These are phyloP conservation scores for Tauraco hartlaubi DNA, from an alignment of 2,797 vertebrate species.

Conservation along the genomic window DNA sequence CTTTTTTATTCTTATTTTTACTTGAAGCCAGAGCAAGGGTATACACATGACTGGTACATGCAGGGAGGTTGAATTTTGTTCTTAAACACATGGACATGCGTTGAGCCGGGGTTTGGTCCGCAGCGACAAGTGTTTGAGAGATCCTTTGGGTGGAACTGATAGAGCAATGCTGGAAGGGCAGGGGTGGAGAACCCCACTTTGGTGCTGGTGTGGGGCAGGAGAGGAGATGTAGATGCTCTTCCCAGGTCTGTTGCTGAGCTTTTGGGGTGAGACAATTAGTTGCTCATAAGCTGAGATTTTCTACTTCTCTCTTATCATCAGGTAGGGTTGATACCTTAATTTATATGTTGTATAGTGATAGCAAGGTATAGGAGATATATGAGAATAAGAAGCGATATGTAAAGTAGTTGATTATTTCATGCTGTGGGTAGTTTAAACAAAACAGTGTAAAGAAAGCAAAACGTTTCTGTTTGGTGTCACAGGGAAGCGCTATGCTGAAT, in stretches of 20 bases:
- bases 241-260: not conserved
- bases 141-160: not conserved
- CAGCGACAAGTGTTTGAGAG: not conserved
- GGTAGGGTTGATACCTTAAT: not conserved
- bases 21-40: not conserved
- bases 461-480: not conserved
- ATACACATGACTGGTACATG: not conserved
- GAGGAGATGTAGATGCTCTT: not conserved
- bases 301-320: not conserved
- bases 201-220: not conserved
- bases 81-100: rapidly evolving
- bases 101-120: rapidly evolving
- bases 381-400: not conserved
- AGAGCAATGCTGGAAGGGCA: not conserved
- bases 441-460: not conserved
- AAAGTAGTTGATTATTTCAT: not conserved
- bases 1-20: not conserved
- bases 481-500: not conserved
- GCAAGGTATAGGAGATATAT: not conserved
- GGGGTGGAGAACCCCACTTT: not conserved
- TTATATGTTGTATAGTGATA: not conserved
- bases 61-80: not conserved
- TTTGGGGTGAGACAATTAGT: rapidly evolving
- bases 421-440: not conserved
- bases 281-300: not conserved